Base-by-base conservation (phyloP, 2,797 vertebrate species). In the Microhierax caerulescens region DNA sequence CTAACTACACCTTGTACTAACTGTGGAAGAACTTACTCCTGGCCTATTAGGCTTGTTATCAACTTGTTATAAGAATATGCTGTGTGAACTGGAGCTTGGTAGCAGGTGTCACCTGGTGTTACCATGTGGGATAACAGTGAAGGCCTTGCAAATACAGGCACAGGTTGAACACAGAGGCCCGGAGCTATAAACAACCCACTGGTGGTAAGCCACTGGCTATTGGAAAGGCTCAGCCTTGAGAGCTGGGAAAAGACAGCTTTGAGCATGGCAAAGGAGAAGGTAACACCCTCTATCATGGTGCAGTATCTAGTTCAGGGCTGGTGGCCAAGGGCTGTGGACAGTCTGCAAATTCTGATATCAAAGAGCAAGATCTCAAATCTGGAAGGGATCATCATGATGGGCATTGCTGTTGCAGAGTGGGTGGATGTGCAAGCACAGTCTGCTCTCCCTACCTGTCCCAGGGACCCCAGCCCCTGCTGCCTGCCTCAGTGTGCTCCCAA, bases 261-360 rank as follows among this genome's bases (percentile, higher is more conserved):
- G 37, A 65, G 16, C 5, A 39, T 1, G 3, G 25, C 15, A 78
- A n/a, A 54, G 27, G 37, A 86, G 8, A 5, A 39, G 72, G 50
- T 65, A 37, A 3, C 13, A 43, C 2, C 4, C 4, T 51, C 7
- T 13, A 25, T 20, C 1, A 1, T 25, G 21, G 10, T 12, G 13
- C 0, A 0, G 11, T 51, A 50, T 7, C 8, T 54, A 28, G 13
- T 72, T 68, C 43, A 76, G 63, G 30, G 32, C 30, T 69, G 1
- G 1, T 32, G 54, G 28, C 28, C 32, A 39, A 59, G 34, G 67
- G 23, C 30, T 63, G 8, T 0, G 2, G 21, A 13, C 12, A 50
- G 5, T 2, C 1, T 61, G 23, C 5, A 76, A 61, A 74, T n/a
- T 45, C 59, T 65, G 15, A 27, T 22, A 17, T 21, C 1, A 1